phyloP scores from a whole-genome alignment of 1,140 invertebrate species.

The Ooceraea biroi region DNA sequence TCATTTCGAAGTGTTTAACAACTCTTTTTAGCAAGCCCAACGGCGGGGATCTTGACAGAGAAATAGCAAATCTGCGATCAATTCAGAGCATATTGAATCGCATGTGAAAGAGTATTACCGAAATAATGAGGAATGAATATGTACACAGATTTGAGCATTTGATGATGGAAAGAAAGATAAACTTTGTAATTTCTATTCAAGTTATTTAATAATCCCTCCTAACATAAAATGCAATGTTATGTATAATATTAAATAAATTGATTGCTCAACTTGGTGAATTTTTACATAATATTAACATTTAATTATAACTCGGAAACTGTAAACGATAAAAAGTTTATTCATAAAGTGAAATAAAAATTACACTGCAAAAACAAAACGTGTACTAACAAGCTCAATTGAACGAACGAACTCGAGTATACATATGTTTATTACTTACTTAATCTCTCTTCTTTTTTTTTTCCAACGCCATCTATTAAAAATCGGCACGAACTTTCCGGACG shows the following conservation, averaged over 20 bases:
- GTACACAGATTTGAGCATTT: background rate
- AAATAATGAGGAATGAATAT: background rate
- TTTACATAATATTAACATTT: too few species aligned
- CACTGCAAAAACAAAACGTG: too few species aligned
- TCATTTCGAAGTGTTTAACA: slow-evolving; percentile 89
- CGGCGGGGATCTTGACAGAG: slow-evolving; percentile 84
- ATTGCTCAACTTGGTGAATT: slow-evolving; percentile 42
- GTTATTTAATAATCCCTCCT: slow-evolving; percentile 4
- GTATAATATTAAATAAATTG: slow-evolving; percentile 12
- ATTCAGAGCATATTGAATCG: slow-evolving; percentile 86
- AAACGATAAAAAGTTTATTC: too few species aligned
- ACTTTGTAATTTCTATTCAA: slow-evolving; percentile 18
- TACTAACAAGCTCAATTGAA: too few species aligned
- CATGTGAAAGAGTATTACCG: slow-evolving; percentile 76
- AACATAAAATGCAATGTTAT: slow-evolving; percentile 17
- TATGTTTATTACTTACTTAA: too few species aligned
- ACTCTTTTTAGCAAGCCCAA: slow-evolving; percentile 90
- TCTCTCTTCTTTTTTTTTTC: too few species aligned
- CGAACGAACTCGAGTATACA: too few species aligned
- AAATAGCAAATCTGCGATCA: slow-evolving; percentile 85
- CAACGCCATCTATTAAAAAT: too few species aligned
- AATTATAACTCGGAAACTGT: too few species aligned
- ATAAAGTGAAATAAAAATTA: too few species aligned
- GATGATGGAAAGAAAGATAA: background rate
- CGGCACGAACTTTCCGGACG: too few species aligned